Base-by-base conservation (phyloP, 2,888 invertebrate species). In the Microdon myrmicae region DNA sequence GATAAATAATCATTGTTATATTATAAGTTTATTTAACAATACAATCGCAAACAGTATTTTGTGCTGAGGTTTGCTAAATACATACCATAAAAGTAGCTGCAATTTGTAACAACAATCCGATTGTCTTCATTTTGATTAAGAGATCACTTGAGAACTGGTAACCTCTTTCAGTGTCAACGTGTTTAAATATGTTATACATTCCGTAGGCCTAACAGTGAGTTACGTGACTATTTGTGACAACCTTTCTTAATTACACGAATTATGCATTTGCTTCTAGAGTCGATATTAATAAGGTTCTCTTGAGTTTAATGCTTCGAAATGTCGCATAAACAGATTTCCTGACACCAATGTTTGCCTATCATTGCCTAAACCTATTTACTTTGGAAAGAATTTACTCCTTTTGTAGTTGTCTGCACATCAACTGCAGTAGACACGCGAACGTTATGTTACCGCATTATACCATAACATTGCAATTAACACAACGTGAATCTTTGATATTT, bases 81-180 rank as follows among this genome's bases (percentile, higher is more conserved):
- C 77, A 68, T 78, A 77, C 77, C 76, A 74, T 71, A 66, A 78
- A 51, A 71, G 75, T 75, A 70, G 76, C 71, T 67, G 72, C 74
- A 67, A 74, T 71, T 69, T 71, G 73, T 71, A 70, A 74, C 67
- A 74, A 68, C 67, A 72, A 70, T 67, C 69, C 70, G 67, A 74
- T 71, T 67, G 71, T 71, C 55, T 73, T 75, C 77, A 78, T 77
- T 58, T 41, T 64, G 47, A 47, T 38, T 51, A 23, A 43, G 45
- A 58, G 58, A 58, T 29, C 47, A 47, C 47, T 64, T 51, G 44
- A 34, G 47, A 43, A 64, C 64, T 64, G 64, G 47, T 43, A 58
- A 32, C 28, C 17, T n/a, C 29, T 14, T 44, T 23, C 32, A 20
- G 16, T 38, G 38, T 6, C 22, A 47, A 47, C 47, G 56, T 53